Conservation (phyloP, 2,888 invertebrate genomes). For the Nomada lathburiana region DNA sequence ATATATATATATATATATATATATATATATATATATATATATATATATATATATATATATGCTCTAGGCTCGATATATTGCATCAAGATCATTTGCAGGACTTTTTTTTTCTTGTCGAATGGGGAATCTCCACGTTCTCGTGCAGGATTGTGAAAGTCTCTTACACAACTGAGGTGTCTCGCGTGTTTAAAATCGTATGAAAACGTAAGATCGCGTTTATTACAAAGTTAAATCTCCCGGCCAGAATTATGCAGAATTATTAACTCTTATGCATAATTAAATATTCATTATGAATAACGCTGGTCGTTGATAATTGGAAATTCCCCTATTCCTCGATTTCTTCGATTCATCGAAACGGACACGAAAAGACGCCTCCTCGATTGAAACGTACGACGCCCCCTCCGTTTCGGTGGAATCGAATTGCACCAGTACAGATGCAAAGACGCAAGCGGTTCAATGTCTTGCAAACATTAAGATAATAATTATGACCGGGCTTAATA, state of each 20-base stretch:
- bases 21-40: too few species aligned
- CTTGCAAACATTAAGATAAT: conserved; percentile 26
- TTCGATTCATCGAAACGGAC: neutral
- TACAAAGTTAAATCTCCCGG: neutral
- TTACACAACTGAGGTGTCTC: too few species aligned
- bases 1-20: too few species aligned
- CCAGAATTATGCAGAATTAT: neutral
- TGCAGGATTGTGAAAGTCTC: too few species aligned
- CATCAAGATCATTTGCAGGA: too few species aligned
- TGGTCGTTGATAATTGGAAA: too few species aligned
- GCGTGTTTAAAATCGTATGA: too few species aligned
- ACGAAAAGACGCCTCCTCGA: neutral
- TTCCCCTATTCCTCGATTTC: neutral
- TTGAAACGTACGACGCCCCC: neutral
- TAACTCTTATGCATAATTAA: neutral
- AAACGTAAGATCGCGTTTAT: neutral
- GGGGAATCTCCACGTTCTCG: too few species aligned
- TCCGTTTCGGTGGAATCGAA: neutral
- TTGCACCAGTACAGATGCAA: neutral
- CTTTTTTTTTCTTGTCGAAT: too few species aligned
- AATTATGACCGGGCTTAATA: conserved; percentile 21
- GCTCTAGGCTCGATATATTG: too few species aligned
- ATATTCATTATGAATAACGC: neutral
- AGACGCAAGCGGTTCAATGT: conserved; percentile 23
- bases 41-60: too few species aligned